Conservation (phyloP, 2,888 invertebrate genomes). For the Trichogramma dendrolimi region DNA sequence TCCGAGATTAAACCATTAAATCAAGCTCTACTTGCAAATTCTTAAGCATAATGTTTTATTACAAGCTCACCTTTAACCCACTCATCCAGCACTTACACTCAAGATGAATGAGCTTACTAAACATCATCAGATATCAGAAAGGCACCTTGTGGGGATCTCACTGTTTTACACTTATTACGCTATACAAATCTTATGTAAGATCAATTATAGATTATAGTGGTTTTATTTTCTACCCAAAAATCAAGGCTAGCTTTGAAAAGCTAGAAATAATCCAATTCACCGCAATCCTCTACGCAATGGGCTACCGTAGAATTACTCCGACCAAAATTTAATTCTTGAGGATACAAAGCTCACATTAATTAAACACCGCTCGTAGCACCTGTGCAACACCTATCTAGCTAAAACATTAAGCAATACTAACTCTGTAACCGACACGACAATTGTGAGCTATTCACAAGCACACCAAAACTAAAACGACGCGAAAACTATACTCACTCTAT, state of each 20-base stretch:
- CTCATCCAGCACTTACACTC: constrained; percentile 10
- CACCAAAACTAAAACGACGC: too few species aligned
- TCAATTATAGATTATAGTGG: constrained; percentile 23
- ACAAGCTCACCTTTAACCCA: constrained; percentile 13
- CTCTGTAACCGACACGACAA: too few species aligned
- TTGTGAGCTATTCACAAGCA: too few species aligned
- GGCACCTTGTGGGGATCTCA: constrained; percentile 24
- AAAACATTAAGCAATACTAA: too few species aligned
- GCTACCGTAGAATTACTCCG: constrained; percentile 18
- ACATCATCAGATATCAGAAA: constrained; percentile 18
- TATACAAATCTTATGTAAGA: constrained; percentile 13
- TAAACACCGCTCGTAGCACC: too few species aligned
- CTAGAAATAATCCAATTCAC: constrained; percentile 17
- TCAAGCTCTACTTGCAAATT: constrained; percentile 14
- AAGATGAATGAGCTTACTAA: constrained; percentile 11
- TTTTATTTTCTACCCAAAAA: constrained; percentile 14
- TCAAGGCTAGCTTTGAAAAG: constrained; percentile 9
- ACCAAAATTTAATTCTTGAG: too few species aligned
- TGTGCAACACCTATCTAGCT: too few species aligned
- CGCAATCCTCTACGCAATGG: constrained; percentile 20
- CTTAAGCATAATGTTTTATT: constrained; percentile 19
- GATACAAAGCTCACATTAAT: too few species aligned
- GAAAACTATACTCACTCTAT: too few species aligned
- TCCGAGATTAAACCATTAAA: constrained; percentile 3
- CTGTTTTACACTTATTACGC: background rate